Base-by-base conservation (phyloP, 2,888 invertebrate species). In the Andricus quercusramuli region DNA sequence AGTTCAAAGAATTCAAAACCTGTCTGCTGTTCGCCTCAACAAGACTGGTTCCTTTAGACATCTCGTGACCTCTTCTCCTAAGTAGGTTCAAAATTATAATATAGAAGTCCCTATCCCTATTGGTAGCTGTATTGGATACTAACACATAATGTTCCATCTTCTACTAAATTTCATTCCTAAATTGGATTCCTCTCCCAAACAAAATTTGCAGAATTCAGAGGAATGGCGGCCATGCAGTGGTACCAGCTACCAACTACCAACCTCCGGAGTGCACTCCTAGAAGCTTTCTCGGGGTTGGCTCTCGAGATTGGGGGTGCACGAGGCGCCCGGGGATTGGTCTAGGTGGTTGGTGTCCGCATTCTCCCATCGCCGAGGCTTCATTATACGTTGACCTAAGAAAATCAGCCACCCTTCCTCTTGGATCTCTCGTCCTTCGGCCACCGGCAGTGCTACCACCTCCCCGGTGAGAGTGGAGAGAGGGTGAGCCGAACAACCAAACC, bases 301-400 rank as follows among this genome's bases (percentile, higher is more conserved):
- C 83, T 78, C 80, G 78, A 85, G 77, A 82, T 82, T 81, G 86
- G 85, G 87, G 89, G 85, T 87, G 85, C 22, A 85, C 84, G 84
- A 84, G 83, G 86, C 86, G 90, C 86, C 82, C 90, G 81, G 85
- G 89, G 91, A 91, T 91, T 91, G 91, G 91, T 90, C 89, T 89
- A 88, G 89, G 89, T 88, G 88, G 85, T 84, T 85, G 84, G 85
- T 89, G 87, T 89, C 88, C 89, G 89, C 83, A 82, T 83, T 80
- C 83, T 79, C 81, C 82, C 83, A 80, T 82, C 83, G 81, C 79
- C 84, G 82, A 87, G 86, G 90, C 92, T 91, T 92, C 90, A 92
- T 92, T 92, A 92, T 92, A 92, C 92, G 91, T 91, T 92, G 92
- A 92, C 92, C 92, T 92, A 91, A 92, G 92, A 92, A 92, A 92